phyloP scores from a whole-genome alignment of 1,140 invertebrate species.

The Psix sp. region DNA sequence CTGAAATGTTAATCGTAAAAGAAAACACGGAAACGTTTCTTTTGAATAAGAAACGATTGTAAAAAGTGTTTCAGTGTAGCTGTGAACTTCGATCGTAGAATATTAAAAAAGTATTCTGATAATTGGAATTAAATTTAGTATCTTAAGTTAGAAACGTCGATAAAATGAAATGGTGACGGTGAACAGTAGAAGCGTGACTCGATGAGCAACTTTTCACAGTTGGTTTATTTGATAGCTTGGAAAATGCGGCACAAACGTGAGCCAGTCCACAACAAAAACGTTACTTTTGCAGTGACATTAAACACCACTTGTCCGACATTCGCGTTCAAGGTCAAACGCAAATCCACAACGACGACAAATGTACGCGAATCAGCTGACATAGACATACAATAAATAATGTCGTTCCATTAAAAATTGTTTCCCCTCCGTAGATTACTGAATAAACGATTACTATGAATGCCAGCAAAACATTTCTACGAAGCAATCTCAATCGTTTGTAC shows the following conservation, averaged over 20 bases:
- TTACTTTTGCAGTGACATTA: constrained; percentile 23
- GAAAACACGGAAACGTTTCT: not conserved
- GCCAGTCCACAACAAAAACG: constrained; percentile 2
- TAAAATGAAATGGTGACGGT: not conserved
- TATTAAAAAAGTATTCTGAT: not conserved
- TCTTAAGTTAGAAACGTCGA: constrained; percentile 12
- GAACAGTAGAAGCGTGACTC: not conserved
- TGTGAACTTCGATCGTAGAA: not conserved
- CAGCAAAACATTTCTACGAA: not conserved
- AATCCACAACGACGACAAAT: too few relatives aligned
- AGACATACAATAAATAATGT: too few relatives aligned
- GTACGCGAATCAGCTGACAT: too few relatives aligned
- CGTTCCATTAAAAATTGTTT: too few relatives aligned
- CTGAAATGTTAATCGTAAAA: not conserved
- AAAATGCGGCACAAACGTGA: constrained; percentile 6
- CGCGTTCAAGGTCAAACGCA: too few relatives aligned
- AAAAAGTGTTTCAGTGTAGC: too few relatives aligned
- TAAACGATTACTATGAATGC: not conserved
- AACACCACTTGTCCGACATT: too few relatives aligned
- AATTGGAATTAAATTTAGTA: constrained; percentile 15
- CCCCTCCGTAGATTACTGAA: not conserved
- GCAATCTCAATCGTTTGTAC: not conserved
- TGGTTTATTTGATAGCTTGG: constrained; percentile 4
- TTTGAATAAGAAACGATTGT: too few relatives aligned
- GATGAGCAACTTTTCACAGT: not conserved